A percentile compares a stretch with the other conserved stretches of the same genome.
Evolutionary conservation across 2,797 vertebrate species (phyloP).

Genomic region (Manis pentadactyla): DNA sequence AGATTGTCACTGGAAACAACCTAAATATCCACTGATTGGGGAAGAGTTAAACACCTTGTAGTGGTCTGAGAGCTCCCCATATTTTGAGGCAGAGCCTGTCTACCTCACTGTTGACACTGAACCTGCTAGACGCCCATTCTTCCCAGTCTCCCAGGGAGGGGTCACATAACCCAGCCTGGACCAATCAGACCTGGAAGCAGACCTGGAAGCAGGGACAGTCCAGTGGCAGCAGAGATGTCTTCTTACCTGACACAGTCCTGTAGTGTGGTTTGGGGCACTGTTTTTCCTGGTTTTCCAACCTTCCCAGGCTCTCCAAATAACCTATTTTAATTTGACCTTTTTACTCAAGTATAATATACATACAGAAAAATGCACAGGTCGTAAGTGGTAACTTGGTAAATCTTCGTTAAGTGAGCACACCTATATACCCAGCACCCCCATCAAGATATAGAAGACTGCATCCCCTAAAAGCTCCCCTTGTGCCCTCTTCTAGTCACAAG

Average conservation of each 20-base stretch:
- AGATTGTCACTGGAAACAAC: background rate
- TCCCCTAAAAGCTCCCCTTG: background rate
- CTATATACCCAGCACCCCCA: background rate
- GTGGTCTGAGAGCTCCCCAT: background rate
- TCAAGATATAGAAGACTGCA: background rate
- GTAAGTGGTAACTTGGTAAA: fast-evolving
- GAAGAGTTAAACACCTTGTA: background rate
- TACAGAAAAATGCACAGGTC: background rate
- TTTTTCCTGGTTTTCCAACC: background rate
- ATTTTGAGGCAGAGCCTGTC: background rate
- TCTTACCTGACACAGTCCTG: background rate
- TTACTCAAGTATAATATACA: background rate
- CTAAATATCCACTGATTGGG: background rate
- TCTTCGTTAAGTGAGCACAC: background rate
- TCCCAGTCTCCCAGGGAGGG: background rate
- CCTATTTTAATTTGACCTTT: background rate
- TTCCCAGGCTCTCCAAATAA: background rate
- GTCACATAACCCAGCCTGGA: background rate
- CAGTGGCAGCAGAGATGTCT: background rate
- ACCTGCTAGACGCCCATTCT: background rate
- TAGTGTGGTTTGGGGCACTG: background rate
- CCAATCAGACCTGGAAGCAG: background rate
- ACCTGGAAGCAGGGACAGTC: background rate
- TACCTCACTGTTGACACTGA: background rate
- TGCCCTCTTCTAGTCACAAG: background rate